phyloP scores from a whole-genome alignment of 2,888 invertebrate species.

The Euproctis similis region DNA sequence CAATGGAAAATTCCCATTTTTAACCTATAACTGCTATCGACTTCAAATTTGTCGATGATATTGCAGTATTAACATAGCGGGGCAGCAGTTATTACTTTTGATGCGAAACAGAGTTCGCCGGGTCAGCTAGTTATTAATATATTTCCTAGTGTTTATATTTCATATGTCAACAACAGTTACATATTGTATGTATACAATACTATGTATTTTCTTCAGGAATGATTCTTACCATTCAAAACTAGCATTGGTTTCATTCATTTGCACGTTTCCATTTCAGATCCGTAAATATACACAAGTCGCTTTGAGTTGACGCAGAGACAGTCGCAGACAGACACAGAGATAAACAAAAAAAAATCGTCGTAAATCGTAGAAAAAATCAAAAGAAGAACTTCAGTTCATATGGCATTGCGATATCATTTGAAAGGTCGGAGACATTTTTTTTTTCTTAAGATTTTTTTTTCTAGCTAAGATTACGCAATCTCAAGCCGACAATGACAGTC shows the following conservation, averaged over 20 bases:
- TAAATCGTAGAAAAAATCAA: slow-evolving; percentile 18
- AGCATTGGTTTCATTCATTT: slow-evolving; percentile 37
- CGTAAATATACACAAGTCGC: slow-evolving; percentile 23
- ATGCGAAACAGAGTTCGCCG: too few species aligned
- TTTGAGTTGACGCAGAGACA: slow-evolving; percentile 19
- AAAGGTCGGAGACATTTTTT: slow-evolving; percentile 46
- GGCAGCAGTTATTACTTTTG: too few species aligned
- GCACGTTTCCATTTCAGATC: slow-evolving; percentile 32
- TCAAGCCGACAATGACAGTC: slow-evolving; percentile 45
- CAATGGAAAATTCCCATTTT: too few species aligned
- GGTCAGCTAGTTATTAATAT: too few species aligned
- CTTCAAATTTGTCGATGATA: too few species aligned
- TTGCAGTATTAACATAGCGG: too few species aligned
- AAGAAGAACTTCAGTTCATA: slow-evolving; percentile 33
- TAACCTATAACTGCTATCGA: too few species aligned
- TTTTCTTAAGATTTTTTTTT: too few species aligned
- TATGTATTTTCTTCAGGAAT: slow-evolving; percentile 41
- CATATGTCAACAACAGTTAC: too few species aligned
- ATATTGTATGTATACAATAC: too few species aligned
- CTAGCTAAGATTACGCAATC: slow-evolving; percentile 63
- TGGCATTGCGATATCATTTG: slow-evolving; percentile 53
- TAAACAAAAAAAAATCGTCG: slow-evolving; percentile 23
- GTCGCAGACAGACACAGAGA: slow-evolving; percentile 15
- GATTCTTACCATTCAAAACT: slow-evolving; percentile 30
- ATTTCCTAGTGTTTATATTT: too few species aligned